A percentile compares a stretch with the other conserved stretches of the same genome.
Conservation (phyloP, 1,140 invertebrate species). For the Trissolcus basalis region DNA sequence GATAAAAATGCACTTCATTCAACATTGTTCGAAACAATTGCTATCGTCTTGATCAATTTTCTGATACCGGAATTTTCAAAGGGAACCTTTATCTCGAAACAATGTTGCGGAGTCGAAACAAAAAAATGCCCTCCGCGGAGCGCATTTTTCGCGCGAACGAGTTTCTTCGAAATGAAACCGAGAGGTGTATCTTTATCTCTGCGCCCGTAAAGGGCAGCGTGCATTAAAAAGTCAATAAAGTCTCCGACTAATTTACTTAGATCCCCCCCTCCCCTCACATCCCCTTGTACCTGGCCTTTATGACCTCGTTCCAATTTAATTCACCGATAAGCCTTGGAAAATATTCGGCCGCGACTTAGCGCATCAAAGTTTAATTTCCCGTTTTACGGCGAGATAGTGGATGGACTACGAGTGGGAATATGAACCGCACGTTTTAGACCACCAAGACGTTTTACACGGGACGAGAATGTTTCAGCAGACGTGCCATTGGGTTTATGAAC, state of each 20-base stretch:
- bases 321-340: conserved; percentile 24
- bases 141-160: conserved; percentile 3
- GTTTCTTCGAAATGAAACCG: conserved; percentile 5
- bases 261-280: too few relatives aligned
- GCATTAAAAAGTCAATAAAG: conserved; percentile 25
- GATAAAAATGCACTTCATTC: conserved; percentile 23
- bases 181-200: conserved; percentile 15
- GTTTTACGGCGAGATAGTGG: conserved; percentile 43
- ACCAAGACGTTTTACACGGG: conserved; percentile 56
- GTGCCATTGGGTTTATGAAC: conserved; percentile 47
- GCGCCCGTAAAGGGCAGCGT: conserved; percentile 4
- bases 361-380: conserved; percentile 51
- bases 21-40: conserved; percentile 42
- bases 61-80: conserved; percentile 43
- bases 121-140: neutral
- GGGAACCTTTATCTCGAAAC: conserved; percentile 23
- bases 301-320: conserved; percentile 9
- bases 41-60: conserved; percentile 44
- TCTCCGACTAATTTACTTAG: conserved; percentile 20
- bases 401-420: conserved; percentile 28
- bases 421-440: conserved; percentile 49
- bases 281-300: too few relatives aligned
- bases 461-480: conserved; percentile 55
- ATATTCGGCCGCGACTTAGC: conserved; percentile 10
- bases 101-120: conserved; percentile 8